Base-by-base conservation (phyloP, 2,113 vertebrate species). In the Salvelinus alpinus region DNA sequence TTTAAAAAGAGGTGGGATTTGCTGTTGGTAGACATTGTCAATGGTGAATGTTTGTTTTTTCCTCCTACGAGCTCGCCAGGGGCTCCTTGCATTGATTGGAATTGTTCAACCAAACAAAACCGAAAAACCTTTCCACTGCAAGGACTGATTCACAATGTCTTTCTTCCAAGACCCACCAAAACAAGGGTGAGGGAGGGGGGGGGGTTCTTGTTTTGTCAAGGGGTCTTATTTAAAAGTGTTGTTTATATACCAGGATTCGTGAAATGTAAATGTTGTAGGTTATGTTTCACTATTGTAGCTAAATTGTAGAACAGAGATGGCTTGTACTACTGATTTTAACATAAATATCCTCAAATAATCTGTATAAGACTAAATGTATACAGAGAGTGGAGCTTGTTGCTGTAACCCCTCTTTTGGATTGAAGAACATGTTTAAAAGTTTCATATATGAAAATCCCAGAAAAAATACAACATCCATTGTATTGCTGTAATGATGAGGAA, bases 241-340 rank as follows among this genome's bases (percentile, higher is more conserved):
- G 92, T 95, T 93, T 91, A 88, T 94, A 89, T 92, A 91, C 91
- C 90, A 92, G 90, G 92, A 93, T 90, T 91, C 91, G 65, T 95
- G 94, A 95, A 92, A 93, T 96, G 94, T 95, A 94, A 93, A 95
- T 95, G 93, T 96, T 87, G 93, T 95, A 91, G 89, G 88, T 94
- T 93, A 92, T 93, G 93, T 96, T 94, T 95, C 94, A 94, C 95
- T 94, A 92, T 93, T 94, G 93, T 96, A 95, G 94, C 93, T 95
- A 91, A 91, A 88, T 90, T 91, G 93, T 96, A 96, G 95, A 95
- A 89, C 94, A 94, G 93, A 95, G 90, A 94, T 94, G 95, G 93
- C 92, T 93, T 94, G 93, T 95, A 95, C 95, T 95, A 95, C 95
- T 95, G 95, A 96, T 94, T 86, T 95, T 94, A 94, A 95, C 93